Evolutionary conservation across 2,113 vertebrate species (phyloP).

Genomic region (Caranx melampygus): DNA sequence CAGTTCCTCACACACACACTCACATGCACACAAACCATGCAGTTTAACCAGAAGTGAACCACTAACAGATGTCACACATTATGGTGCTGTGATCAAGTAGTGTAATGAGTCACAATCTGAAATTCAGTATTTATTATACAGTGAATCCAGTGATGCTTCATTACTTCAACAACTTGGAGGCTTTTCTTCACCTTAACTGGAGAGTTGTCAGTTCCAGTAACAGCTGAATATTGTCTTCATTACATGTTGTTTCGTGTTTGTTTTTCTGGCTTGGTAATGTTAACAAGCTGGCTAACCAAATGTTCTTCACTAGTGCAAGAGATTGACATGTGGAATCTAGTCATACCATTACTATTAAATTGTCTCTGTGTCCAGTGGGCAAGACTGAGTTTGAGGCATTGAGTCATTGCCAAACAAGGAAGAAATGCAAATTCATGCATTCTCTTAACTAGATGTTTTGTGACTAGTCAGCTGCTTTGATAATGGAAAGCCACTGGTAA

Average conservation of each 20-base stretch:
- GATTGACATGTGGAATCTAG: too few species aligned
- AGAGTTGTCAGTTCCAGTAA: too few species aligned
- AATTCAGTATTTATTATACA: background rate
- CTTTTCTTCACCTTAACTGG: background rate
- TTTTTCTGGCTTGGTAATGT: too few species aligned
- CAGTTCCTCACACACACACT: constrained; percentile 4
- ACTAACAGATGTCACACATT: background rate
- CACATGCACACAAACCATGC: background rate
- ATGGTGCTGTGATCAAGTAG: background rate
- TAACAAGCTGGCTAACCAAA: too few species aligned
- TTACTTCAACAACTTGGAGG: background rate
- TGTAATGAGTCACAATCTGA: background rate
- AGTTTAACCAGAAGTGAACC: background rate
- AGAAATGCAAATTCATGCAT: too few species aligned
- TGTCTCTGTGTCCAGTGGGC: too few species aligned
- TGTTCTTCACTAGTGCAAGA: too few species aligned
- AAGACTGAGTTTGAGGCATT: too few species aligned
- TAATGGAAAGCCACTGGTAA: background rate
- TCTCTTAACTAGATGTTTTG: background rate
- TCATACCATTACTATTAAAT: too few species aligned
- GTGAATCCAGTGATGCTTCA: background rate
- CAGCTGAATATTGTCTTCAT: background rate
- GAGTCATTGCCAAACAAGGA: too few species aligned
- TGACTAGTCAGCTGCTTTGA: background rate
- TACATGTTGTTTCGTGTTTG: background rate